These are phyloP conservation scores for Melanotaenia duboulayi DNA, from an alignment of 2,113 vertebrate genomes.

Conservation along the genomic window DNA sequence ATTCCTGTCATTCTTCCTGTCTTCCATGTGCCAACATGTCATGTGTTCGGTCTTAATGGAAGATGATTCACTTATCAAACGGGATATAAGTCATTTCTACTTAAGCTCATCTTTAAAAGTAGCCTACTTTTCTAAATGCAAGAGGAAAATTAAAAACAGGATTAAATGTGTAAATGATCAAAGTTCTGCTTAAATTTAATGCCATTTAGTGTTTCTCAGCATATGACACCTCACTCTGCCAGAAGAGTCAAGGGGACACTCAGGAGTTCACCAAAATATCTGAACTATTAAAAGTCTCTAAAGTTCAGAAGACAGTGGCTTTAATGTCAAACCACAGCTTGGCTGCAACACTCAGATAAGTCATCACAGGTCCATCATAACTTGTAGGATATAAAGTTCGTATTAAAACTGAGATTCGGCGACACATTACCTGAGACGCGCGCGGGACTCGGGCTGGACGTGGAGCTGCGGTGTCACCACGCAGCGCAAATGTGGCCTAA, in stretches of 20 bases:
- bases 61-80: not conserved
- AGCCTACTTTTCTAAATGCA: too few relatives aligned
- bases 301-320: not conserved
- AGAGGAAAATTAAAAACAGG: not conserved
- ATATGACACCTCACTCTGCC: conserved; percentile 28
- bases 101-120: too few relatives aligned
- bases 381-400: not conserved
- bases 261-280: conserved; percentile 7
- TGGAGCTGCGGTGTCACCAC: not conserved
- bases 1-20: conserved; percentile 57
- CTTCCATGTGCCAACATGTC: not conserved
- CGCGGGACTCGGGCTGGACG: too few relatives aligned
- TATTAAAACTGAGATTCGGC: not conserved
- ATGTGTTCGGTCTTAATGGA: not conserved
- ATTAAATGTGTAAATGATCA: not conserved
- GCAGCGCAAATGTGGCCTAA: not conserved
- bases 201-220: conserved; percentile 20
- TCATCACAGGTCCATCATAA: not conserved
- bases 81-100: too few relatives aligned
- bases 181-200: not conserved
- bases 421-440: not conserved
- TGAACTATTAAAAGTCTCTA: conserved; percentile 1
- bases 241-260: conserved; percentile 12
- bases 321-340: not conserved
- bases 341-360: not conserved